Conservation (phyloP, 1,140 invertebrate species). For the Chymomyza costata region DNA sequence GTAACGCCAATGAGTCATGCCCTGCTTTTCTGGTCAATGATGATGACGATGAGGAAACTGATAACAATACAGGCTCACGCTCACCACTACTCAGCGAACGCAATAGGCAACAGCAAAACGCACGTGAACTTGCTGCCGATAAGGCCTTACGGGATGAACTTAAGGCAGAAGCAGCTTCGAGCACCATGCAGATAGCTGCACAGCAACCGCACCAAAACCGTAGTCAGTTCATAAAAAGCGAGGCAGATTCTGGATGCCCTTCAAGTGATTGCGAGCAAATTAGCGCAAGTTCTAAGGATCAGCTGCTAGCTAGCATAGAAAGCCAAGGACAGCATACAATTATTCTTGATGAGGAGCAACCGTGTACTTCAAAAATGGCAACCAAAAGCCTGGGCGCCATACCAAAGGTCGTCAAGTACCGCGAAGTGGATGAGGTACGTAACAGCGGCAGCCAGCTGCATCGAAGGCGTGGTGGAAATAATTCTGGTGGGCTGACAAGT, state of each 20-base stretch:
- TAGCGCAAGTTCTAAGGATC: constrained; percentile 81
- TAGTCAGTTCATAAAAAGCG: constrained; percentile 45
- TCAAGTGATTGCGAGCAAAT: constrained; percentile 77
- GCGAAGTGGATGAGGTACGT: constrained; percentile 50
- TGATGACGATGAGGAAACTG: constrained; percentile 75
- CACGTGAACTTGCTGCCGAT: constrained; percentile 46
- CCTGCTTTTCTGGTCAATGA: neutral
- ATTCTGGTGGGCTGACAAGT: neutral
- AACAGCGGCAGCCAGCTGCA: constrained; percentile 23
- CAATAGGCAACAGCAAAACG: constrained; percentile 38
- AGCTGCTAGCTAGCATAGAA: constrained; percentile 77
- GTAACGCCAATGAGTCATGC: neutral
- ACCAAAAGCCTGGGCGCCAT: constrained; percentile 83
- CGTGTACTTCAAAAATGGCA: constrained; percentile 45
- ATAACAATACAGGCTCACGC: constrained; percentile 78
- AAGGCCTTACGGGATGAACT: constrained; percentile 57
- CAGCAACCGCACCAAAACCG: constrained; percentile 6
- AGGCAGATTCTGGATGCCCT: constrained; percentile 68
- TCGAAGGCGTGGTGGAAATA: constrained; percentile 16
- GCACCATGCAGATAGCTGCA: neutral
- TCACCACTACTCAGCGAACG: constrained; percentile 77
- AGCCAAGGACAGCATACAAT: constrained; percentile 75
- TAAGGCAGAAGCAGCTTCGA: constrained; percentile 1
- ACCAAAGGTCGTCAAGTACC: constrained; percentile 78
- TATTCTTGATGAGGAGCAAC: constrained; percentile 44